A percentile compares a stretch with the other conserved stretches of the same genome.
phyloP scores from a whole-genome alignment of 2,888 invertebrate species.

The Shargacucullia verbasci region DNA sequence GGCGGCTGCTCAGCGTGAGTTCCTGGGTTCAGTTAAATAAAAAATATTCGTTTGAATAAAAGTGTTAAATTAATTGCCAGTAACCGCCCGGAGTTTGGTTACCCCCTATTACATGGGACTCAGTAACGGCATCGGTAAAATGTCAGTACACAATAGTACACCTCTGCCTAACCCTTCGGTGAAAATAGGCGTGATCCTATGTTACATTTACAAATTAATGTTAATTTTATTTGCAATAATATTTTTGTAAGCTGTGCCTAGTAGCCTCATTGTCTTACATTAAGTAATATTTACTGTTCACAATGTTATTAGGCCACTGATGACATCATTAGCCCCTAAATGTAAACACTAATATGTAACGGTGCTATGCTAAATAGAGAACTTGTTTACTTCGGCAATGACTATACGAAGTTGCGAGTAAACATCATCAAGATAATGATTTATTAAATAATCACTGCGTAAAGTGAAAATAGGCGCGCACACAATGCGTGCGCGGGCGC shows the following conservation, averaged over 20 bases:
- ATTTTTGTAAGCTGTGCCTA: not conserved
- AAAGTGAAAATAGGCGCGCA: not conserved
- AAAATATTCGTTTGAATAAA: too few relatives aligned
- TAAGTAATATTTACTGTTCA: conserved; percentile 9
- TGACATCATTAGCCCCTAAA: conserved; percentile 34
- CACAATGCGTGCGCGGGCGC: not conserved
- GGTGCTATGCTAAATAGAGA: conserved; percentile 10
- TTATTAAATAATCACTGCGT: not conserved
- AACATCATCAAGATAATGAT: conserved; percentile 15
- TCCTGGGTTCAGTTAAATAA: too few relatives aligned
- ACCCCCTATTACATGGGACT: too few relatives aligned
- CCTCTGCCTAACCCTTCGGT: too few relatives aligned
- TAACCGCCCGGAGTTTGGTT: too few relatives aligned
- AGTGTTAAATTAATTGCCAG: too few relatives aligned
- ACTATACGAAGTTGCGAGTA: conserved; percentile 2
- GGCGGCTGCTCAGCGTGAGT: too few relatives aligned
- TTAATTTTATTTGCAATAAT: too few relatives aligned
- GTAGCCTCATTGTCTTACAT: not conserved
- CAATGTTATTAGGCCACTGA: conserved; percentile 19
- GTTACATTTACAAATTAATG: too few relatives aligned
- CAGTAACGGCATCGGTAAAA: too few relatives aligned
- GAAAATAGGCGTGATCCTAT: too few relatives aligned
- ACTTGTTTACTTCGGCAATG: conserved; percentile 27
- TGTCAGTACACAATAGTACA: too few relatives aligned
- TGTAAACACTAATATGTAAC: conserved; percentile 29